Base-by-base conservation (phyloP, 2,113 vertebrate species). In the Gnathonemus echidnorhynchus region DNA sequence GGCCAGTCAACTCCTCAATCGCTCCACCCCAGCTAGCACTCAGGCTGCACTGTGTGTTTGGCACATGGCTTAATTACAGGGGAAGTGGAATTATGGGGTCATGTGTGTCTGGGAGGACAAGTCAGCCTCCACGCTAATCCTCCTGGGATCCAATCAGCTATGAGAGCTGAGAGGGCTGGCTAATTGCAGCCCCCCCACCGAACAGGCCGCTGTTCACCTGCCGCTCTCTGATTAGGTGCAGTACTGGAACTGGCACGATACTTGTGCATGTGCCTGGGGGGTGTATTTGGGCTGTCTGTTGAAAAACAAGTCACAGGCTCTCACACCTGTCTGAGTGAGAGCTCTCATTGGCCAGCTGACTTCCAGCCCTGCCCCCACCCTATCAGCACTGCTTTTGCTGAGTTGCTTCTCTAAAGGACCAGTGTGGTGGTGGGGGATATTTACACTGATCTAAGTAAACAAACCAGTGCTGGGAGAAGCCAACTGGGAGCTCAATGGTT, bases 41-140 rank as follows among this genome's bases (percentile, higher is more conserved):
- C 90, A 90, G 91, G 46, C 89, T 88, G 88, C 87, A 0, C 62
- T 80, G 89, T 91, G 93, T 93, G 50, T 90, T 90, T 94, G 95
- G 94, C 97, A 97, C 96, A 92, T 96, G 95, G 96, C 95, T 95
- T 98, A 97, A 99, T 98, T 97, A 96, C 93, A 95, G 93, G 92
- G 95, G 92, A 95, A 84, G 74, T 92, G 94, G 94, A 96, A 95
- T 92, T 93, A 93, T 95, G 95, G 95, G 93, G 95, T 94, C 93
- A 93, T 92, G 94, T 95, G 92, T 94, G 90, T 77, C 94, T 92
- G 93, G 24, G 84, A 92, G 92, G 91, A 88, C 95, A 96, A 91
- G 91, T 86, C 89, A 91, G 91, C 48, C 90, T 90, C 92, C 91
- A 87, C 93, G 94, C 91, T 95, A 97, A 97, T 96, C 96, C 96